A percentile compares a stretch with the other conserved stretches of the same genome.
Evolutionary conservation across 2,888 invertebrate species (phyloP).

Genomic region (Metacarcinus magister): DNA sequence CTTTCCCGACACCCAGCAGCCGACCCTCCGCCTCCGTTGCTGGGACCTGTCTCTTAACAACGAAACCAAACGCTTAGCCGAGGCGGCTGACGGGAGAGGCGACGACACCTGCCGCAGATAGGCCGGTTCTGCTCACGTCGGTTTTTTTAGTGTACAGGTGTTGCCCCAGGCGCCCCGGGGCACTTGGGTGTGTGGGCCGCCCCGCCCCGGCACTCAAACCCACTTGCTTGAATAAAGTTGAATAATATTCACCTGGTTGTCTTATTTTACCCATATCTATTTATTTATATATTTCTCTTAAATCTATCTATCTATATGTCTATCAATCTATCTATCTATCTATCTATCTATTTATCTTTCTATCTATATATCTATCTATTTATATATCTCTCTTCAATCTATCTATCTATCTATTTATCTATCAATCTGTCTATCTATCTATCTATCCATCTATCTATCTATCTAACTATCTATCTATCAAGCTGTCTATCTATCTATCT

Average conservation of each 20-base stretch:
- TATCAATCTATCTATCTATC: no score
- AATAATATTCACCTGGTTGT: not conserved
- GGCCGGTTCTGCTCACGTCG: not conserved
- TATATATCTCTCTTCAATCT: no score
- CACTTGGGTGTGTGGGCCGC: not conserved
- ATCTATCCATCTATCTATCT: no score
- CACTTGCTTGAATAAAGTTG: not conserved
- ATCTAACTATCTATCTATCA: no score
- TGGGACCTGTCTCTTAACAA: not conserved
- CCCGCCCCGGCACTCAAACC: not conserved
- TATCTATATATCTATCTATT: not conserved
- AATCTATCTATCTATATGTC: not conserved
- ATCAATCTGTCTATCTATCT: not conserved
- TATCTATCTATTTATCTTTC: slow-evolving; percentile 3
- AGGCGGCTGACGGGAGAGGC: slow-evolving; percentile 15
- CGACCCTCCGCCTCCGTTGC: not conserved
- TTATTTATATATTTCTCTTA: not conserved
- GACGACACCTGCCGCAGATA: slow-evolving; percentile 14
- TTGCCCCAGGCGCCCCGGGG: not conserved
- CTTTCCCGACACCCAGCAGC: not conserved
- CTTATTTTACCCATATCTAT: not conserved
- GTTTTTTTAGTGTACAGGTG: not conserved
- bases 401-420: not conserved
- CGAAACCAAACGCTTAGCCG: not conserved
- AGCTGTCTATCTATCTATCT: no score